A percentile compares a stretch with the other conserved stretches of the same genome.
Conservation (phyloP, 2,113 vertebrate species). For the Peromyscus polionotus region DNA sequence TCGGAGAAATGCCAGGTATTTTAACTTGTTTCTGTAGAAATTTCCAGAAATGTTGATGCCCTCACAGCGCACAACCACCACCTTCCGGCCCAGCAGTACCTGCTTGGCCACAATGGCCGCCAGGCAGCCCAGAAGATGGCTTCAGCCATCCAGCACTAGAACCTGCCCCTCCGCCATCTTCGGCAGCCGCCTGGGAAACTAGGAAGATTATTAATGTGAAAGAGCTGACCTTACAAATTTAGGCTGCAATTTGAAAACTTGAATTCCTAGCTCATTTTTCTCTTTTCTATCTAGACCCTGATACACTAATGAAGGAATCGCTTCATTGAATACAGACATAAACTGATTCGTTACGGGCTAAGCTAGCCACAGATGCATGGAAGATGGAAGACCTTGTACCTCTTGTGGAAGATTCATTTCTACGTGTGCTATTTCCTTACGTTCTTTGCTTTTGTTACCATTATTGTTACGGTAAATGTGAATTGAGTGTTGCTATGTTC, state of each 20-base stretch:
- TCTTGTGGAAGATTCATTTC: constrained; percentile 39
- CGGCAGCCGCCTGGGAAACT: neutral
- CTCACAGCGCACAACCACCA: too few relatives aligned
- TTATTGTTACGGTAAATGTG: constrained; percentile 21
- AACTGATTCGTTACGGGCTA: neutral
- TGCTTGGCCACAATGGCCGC: too few relatives aligned
- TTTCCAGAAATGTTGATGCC: too few relatives aligned
- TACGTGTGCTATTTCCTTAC: neutral
- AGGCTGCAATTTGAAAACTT: neutral
- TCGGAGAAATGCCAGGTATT: too few relatives aligned
- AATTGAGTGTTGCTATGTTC: neutral
- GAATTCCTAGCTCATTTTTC: constrained; percentile 6
- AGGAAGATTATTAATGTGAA: neutral
- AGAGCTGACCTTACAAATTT: constrained; percentile 22
- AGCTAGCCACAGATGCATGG: neutral
- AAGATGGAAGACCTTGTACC: neutral
- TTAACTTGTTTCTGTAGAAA: too few relatives aligned
- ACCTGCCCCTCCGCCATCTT: too few relatives aligned
- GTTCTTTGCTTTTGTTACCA: neutral
- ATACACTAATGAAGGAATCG: constrained; percentile 31
- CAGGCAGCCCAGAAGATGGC: too few relatives aligned
- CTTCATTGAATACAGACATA: constrained; percentile 7
- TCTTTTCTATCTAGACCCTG: neutral
- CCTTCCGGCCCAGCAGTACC: too few relatives aligned
- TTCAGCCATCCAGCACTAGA: too few relatives aligned